A percentile compares a stretch with the other conserved stretches of the same genome.
Conservation (phyloP, 2,797 vertebrate species). For the Alca torda region DNA sequence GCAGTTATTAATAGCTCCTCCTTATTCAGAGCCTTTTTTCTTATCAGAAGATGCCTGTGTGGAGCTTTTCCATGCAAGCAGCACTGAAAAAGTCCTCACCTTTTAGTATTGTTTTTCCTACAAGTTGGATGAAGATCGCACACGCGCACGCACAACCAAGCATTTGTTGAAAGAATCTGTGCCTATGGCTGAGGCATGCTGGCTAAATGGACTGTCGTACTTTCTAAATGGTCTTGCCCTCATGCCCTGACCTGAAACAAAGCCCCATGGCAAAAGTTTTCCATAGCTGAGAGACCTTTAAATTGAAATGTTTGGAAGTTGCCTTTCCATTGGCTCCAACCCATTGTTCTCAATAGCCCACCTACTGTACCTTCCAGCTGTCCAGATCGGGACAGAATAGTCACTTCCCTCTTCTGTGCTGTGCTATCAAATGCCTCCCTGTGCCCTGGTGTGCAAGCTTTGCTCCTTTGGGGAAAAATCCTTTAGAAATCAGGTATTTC, state of each 20-base stretch:
- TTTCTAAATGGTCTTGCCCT: constrained; percentile 51
- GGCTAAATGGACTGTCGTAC: constrained; percentile 48
- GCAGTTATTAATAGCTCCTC: neutral
- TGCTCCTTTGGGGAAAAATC: constrained; percentile 34
- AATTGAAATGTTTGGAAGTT: constrained; percentile 65
- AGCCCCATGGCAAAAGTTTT: constrained; percentile 54
- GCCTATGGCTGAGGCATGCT: constrained; percentile 7
- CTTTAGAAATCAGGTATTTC: constrained; percentile 11
- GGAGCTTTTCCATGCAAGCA: neutral
- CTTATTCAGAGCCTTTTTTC: neutral
- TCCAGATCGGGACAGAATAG: constrained; percentile 26
- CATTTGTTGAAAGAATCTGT: neutral
- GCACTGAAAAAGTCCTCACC: neutral
- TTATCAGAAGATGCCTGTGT: neutral
- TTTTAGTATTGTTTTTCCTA: neutral
- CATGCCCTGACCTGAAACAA: constrained; percentile 49
- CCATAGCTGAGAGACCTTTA: constrained; percentile 65
- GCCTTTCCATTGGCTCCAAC: constrained; percentile 55
- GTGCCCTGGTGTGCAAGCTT: constrained; percentile 25
- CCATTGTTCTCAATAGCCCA: constrained; percentile 57
- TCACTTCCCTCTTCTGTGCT: constrained; percentile 13
- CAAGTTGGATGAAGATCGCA: neutral
- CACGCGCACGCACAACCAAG: accelerated
- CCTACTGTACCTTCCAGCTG: constrained; percentile 58
- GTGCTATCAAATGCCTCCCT: constrained; percentile 37